Conservation (phyloP, 2,888 invertebrate species). For the Neria commutata region DNA sequence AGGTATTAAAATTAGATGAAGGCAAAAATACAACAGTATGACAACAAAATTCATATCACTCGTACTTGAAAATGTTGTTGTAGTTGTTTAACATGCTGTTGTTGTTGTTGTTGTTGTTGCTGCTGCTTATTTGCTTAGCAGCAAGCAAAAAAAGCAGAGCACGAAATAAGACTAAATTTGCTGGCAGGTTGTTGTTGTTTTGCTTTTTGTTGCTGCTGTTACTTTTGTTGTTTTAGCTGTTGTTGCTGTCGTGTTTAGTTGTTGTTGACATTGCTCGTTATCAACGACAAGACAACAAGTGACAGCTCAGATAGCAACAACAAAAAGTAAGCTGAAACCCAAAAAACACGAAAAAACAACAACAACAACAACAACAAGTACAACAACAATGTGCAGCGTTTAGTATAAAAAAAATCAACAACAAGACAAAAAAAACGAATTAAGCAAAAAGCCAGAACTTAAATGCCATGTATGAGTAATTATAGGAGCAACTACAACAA, state of each 20-base stretch:
- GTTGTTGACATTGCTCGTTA: conserved; percentile 22
- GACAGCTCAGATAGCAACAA: neutral
- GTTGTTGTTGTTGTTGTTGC: neutral
- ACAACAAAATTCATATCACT: neutral
- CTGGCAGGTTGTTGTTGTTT: neutral
- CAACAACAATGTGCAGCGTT: too few species aligned
- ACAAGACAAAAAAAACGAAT: neutral
- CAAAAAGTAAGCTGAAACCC: neutral
- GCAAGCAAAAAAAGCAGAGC: too few species aligned
- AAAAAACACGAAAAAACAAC: too few species aligned
- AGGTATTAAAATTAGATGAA: conserved; percentile 9
- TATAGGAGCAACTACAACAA: neutral
- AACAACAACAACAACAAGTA: too few species aligned
- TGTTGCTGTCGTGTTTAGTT: too few species aligned
- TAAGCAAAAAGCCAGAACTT: neutral
- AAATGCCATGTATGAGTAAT: neutral
- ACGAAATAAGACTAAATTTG: too few species aligned
- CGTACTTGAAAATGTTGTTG: conserved; percentile 1
- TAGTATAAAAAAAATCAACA: too few species aligned
- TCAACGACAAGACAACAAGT: conserved; percentile 10
- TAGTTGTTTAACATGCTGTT: neutral
- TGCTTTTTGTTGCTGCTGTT: neutral
- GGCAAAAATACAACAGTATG: neutral
- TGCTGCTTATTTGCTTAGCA: too few species aligned
- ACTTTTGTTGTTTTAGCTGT: neutral